Base-by-base conservation (phyloP, 1,140 invertebrate species). In the Nomia melanderi region DNA sequence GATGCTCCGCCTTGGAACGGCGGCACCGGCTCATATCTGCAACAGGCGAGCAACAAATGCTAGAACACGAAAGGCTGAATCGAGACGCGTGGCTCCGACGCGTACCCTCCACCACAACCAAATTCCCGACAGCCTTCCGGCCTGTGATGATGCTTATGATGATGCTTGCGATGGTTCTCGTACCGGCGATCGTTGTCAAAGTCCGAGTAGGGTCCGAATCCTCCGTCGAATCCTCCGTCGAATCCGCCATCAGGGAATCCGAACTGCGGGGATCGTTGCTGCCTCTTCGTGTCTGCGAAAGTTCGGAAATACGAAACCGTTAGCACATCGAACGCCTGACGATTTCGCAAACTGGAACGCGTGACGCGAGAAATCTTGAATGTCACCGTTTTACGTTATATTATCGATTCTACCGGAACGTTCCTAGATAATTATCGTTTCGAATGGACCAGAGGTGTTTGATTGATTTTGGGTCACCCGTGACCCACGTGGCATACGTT, bases 241-340 rank as follows among this genome's bases (percentile, higher is more conserved):
- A 64, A 86, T 57, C 78, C 82, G 1, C 23, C 66, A 5, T 29
- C 31, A 1, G 72, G 36, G 23, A 83, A 73, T 44, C 78, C 72
- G 14, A 73, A 85, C 39, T 82, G 76, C 2, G 86, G 84, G 0
- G 84, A 87, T 47, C 84, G 72, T 67, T 79, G 70, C 1, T 70
- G 27, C 14, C 86, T 85, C 12, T 65, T 54, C 31, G 11, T 39
- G 6, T 56, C 82, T 79, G 12, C 6, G 9, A 59, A 39, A n/a
- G n/a, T n/a, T n/a, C 36, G 36, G 9, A n/a, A n/a, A n/a, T 7
- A 9, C n/a, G 20, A 17, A 47, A 14, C 1, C 17, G 47, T n/a
- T 23, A 50, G n/a, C n/a, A n/a, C 47, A 8, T 50, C 0, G n/a
- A 50, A 47, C 14, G 12, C 12, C 12, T 2, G 14, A 14, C 14